Conservation (phyloP, 2,113 vertebrate species). For the Riparia riparia region DNA sequence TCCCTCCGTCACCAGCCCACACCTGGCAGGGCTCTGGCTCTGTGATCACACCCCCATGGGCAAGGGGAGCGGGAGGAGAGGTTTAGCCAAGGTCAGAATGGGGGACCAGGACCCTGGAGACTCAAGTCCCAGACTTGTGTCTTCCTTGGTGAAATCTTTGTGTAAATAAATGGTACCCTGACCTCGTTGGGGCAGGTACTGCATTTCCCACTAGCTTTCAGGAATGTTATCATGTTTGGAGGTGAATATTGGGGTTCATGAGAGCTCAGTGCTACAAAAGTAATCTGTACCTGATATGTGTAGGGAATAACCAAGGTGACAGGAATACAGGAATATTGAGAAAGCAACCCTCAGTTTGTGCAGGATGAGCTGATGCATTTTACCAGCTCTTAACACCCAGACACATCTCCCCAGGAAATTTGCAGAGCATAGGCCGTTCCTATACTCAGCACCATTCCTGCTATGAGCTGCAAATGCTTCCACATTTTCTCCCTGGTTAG, state of each 20-base stretch:
- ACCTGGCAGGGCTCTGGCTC: background rate
- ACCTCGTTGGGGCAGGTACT: rapidly evolving
- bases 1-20: background rate
- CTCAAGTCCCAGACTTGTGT: background rate
- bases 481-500: background rate
- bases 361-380: background rate
- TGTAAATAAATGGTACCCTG: background rate
- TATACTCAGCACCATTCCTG: background rate
- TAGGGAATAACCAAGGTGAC: background rate
- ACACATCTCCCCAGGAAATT: background rate
- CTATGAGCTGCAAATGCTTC: background rate
- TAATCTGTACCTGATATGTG: background rate
- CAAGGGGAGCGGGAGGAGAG: background rate
- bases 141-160: background rate
- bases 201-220: background rate
- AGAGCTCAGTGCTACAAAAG: background rate
- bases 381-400: background rate
- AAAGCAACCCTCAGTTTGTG: background rate
- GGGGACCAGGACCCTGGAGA: background rate
- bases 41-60: background rate
- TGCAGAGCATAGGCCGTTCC: background rate
- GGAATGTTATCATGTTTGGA: background rate
- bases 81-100: background rate
- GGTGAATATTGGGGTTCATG: background rate
- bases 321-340: background rate